These are phyloP conservation scores for Orussus abietinus DNA, from an alignment of 1,140 invertebrate genomes.

Conservation along the genomic window DNA sequence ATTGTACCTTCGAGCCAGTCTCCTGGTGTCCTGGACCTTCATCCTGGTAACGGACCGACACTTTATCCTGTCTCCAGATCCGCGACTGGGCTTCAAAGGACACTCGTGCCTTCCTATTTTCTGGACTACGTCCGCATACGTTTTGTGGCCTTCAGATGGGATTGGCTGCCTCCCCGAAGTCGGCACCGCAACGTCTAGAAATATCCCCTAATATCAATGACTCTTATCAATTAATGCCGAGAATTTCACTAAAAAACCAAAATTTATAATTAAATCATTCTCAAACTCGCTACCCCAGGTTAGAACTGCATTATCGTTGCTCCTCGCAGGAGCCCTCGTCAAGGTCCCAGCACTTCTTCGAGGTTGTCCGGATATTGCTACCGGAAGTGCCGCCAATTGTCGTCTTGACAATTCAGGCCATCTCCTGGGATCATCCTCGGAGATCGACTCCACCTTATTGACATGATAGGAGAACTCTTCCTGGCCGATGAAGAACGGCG, in stretches of 20 bases:
- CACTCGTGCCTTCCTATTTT: neutral
- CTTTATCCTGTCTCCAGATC: neutral
- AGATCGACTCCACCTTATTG: neutral
- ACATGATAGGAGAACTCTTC: slow-evolving; percentile 6
- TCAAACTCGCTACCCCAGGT: too few relatives aligned
- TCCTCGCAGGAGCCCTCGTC: too few relatives aligned
- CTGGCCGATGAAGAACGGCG: slow-evolving; percentile 1
- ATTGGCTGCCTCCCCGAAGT: neutral
- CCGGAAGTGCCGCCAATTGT: slow-evolving; percentile 3
- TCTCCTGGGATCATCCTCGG: neutral
- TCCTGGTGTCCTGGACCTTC: neutral
- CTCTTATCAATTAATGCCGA: too few relatives aligned
- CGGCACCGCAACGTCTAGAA: neutral
- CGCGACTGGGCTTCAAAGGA: neutral
- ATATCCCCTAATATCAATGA: too few relatives aligned
- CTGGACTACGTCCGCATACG: slow-evolving; percentile 6
- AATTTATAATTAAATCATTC: too few relatives aligned
- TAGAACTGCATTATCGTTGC: too few relatives aligned
- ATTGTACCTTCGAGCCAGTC: too few relatives aligned
- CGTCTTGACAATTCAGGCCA: slow-evolving; percentile 1
- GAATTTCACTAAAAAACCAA: too few relatives aligned
- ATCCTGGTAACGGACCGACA: neutral
- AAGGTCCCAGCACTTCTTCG: too few relatives aligned
- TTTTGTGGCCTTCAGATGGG: neutral
- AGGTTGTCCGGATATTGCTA: too few relatives aligned